Evolutionary conservation across 2,797 vertebrate genomes (phyloP).

Genomic region (Acipenser transmontanus): DNA sequence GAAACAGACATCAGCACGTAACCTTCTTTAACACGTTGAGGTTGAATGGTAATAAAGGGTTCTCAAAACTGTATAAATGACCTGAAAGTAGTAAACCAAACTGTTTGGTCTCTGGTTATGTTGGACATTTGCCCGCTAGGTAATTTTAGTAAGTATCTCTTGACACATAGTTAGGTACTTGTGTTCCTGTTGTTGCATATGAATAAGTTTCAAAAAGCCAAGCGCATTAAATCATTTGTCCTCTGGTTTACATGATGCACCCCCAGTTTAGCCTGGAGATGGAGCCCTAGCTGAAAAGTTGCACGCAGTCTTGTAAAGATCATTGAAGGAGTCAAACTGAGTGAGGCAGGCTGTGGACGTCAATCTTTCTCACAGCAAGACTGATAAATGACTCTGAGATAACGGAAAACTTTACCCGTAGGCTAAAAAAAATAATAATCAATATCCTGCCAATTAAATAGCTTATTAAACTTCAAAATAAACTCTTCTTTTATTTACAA

Average conservation of each 20-base stretch:
- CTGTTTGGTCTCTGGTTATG: too few relatives aligned
- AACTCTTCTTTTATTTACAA: slow-evolving; percentile 37
- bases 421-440: slow-evolving; percentile 52
- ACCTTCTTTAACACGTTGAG: too few relatives aligned
- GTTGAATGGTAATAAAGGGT: too few relatives aligned
- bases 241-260: not conserved
- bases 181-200: too few relatives aligned
- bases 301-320: not conserved
- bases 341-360: slow-evolving; percentile 26
- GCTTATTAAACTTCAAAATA: slow-evolving; percentile 61
- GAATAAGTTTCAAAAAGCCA: too few relatives aligned
- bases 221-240: not conserved
- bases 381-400: slow-evolving; percentile 59
- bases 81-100: too few relatives aligned
- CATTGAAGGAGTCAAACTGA: slow-evolving; percentile 6
- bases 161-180: too few relatives aligned
- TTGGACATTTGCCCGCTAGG: too few relatives aligned
- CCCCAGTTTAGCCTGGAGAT: slow-evolving; percentile 2
- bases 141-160: too few relatives aligned
- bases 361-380: slow-evolving; percentile 36
- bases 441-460: slow-evolving; percentile 47
- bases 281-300: not conserved
- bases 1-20: too few relatives aligned
- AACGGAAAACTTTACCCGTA: slow-evolving; percentile 57
- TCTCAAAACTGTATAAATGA: too few relatives aligned